Conservation (phyloP, 2,797 vertebrate species). For the Tarsius wallacei region DNA sequence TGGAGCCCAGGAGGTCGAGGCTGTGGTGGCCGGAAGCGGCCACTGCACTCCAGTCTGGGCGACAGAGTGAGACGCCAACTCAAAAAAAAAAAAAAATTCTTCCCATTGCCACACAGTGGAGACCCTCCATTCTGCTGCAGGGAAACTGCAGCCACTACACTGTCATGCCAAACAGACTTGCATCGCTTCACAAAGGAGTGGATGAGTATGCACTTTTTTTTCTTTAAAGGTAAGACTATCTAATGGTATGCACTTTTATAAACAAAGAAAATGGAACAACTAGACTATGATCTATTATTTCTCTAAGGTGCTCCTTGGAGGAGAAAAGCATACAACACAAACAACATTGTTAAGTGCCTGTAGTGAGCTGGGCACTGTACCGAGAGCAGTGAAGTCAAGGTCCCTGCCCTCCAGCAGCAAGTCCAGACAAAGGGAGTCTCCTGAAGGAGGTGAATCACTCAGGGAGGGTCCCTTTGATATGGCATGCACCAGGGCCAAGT, state of each 20-base stretch:
- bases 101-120: not conserved
- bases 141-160: not conserved
- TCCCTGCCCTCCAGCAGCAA: constrained; percentile 70
- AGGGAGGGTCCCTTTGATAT: constrained; percentile 83
- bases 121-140: not conserved
- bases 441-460: constrained; percentile 84
- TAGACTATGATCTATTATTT: fast-evolving
- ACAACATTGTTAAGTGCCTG: not conserved
- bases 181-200: not conserved
- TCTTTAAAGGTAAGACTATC: not conserved
- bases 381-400: not conserved
- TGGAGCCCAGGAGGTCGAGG: too few relatives aligned
- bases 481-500: constrained; percentile 71
- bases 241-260: not conserved
- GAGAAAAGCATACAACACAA: not conserved
- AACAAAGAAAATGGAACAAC: not conserved
- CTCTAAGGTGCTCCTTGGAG: not conserved
- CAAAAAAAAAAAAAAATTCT: too few relatives aligned
- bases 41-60: too few relatives aligned
- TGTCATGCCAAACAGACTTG: not conserved
- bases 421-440: constrained; percentile 82
- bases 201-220: not conserved
- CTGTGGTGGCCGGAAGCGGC: too few relatives aligned
- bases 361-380: not conserved
- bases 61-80: too few relatives aligned